Conservation (phyloP, 2,797 vertebrate genomes). For the Danio tinwini region DNA sequence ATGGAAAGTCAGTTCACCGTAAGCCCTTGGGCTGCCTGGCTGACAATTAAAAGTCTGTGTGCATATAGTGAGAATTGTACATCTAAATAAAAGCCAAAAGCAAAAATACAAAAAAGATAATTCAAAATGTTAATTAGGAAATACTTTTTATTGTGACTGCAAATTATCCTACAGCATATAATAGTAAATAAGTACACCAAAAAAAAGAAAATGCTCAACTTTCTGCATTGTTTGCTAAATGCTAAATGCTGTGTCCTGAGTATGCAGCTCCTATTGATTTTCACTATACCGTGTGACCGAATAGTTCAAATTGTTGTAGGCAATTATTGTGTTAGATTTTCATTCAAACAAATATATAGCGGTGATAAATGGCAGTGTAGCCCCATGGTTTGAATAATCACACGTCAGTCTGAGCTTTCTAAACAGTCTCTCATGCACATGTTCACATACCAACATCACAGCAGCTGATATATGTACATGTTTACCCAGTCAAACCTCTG, state of each 20-base stretch:
- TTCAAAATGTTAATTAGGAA: too few relatives aligned
- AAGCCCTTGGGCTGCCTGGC: too few relatives aligned
- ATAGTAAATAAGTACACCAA: too few relatives aligned
- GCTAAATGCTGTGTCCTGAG: background rate
- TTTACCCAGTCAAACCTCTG: conserved; percentile 2
- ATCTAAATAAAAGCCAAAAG: too few relatives aligned
- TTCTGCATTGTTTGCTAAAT: background rate
- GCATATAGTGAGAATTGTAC: too few relatives aligned
- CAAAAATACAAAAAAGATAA: too few relatives aligned
- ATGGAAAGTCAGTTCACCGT: too few relatives aligned
- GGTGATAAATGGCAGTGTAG: conserved; percentile 14
- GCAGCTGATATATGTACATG: conserved; percentile 25
- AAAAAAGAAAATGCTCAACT: too few relatives aligned
- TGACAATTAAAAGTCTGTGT: too few relatives aligned
- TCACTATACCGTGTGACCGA: background rate
- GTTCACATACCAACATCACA: conserved; percentile 28
- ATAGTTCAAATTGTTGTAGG: background rate
- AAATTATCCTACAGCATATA: too few relatives aligned
- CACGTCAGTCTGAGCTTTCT: conserved; percentile 9
- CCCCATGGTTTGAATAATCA: conserved; percentile 7
- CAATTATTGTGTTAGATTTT: background rate
- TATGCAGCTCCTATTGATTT: background rate
- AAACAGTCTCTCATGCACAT: background rate
- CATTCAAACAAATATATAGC: conserved; percentile 12
- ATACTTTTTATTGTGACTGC: too few relatives aligned